Evolutionary conservation across 2,797 vertebrate species (phyloP).

Genomic region (Lemur catta): DNA sequence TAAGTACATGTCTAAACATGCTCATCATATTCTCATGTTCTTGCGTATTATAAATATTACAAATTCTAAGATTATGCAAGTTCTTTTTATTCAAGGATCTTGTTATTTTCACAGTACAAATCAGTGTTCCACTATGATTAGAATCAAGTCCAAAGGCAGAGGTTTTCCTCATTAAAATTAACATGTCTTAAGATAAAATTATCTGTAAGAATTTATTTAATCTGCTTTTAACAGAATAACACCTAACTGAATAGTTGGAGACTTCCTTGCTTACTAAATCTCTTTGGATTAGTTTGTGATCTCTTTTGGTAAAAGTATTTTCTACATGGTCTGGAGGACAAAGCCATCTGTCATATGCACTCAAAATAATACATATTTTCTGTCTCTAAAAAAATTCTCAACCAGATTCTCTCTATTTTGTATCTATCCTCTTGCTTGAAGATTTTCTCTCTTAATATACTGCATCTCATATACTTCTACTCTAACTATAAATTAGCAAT

Average conservation of each 20-base stretch:
- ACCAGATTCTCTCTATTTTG: background rate
- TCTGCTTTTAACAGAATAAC: constrained; percentile 17
- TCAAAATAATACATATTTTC: constrained; percentile 29
- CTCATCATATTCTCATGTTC: background rate
- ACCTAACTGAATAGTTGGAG: background rate
- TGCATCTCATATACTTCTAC: background rate
- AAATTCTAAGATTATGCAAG: background rate
- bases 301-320: background rate
- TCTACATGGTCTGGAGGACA: background rate
- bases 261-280: background rate
- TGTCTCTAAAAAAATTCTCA: background rate
- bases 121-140: background rate
- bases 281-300: background rate
- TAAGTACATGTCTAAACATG: background rate
- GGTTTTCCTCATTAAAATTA: background rate
- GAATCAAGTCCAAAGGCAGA: background rate
- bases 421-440: background rate
- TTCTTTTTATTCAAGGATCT: background rate
- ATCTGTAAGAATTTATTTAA: background rate
- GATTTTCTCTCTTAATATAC: background rate
- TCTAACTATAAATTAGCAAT: background rate
- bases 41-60: background rate
- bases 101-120: background rate
- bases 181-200: background rate
- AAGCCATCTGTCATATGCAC: background rate